phyloP scores from a whole-genome alignment of 92 coral and sea anemone species.

The Palythoa grandis region DNA sequence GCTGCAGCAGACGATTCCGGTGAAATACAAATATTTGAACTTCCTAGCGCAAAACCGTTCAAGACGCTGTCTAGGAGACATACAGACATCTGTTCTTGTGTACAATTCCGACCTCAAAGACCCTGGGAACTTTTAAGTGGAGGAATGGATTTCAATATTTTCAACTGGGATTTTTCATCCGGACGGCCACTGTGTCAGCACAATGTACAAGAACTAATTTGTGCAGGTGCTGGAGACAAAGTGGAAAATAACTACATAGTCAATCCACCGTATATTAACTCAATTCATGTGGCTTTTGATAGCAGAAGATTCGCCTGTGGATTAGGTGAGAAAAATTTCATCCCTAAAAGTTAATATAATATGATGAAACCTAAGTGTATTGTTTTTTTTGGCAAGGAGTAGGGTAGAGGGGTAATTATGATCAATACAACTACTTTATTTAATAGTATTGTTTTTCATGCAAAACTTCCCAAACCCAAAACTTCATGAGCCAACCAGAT shows the following conservation, averaged over 20 bases:
- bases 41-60: slow-evolving; percentile 69
- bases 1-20: slow-evolving; percentile 95
- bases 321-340: slow-evolving; percentile 58
- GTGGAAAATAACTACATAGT: slow-evolving; percentile 52
- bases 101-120: slow-evolving; percentile 85
- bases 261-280: slow-evolving; percentile 96
- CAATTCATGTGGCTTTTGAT: slow-evolving; percentile 74
- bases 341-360: neutral
- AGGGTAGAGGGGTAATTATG: too few species aligned
- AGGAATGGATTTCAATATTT: slow-evolving; percentile 83
- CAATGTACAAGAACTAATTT: slow-evolving; percentile 63
- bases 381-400: too few species aligned
- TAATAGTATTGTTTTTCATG: too few species aligned
- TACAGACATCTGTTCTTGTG: slow-evolving; percentile 84
- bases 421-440: too few species aligned
- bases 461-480: too few species aligned
- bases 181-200: slow-evolving; percentile 75
- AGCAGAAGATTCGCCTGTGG: slow-evolving; percentile 88
- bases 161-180: slow-evolving; percentile 91
- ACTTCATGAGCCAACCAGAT: too few species aligned
- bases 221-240: slow-evolving; percentile 34
- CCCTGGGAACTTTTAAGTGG: slow-evolving; percentile 93
- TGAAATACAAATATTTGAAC: slow-evolving; percentile 79
- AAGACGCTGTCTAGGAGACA: slow-evolving; percentile 78
- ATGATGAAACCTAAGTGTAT: too few species aligned